A percentile compares a stretch with the other conserved stretches of the same genome.
phyloP scores from a whole-genome alignment of 1,140 invertebrate genomes.

The Adoxophyes honmai region DNA sequence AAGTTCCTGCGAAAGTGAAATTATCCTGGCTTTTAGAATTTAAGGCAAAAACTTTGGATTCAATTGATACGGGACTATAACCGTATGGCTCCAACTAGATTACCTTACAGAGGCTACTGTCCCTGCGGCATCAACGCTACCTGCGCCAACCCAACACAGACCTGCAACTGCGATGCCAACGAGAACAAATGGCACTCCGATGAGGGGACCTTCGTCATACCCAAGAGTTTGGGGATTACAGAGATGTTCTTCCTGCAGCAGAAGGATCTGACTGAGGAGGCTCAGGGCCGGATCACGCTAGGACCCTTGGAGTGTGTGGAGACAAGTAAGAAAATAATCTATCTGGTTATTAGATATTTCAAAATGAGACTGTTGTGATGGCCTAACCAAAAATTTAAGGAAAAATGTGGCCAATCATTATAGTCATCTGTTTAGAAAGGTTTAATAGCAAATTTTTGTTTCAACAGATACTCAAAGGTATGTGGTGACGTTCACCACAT shows the following conservation, averaged over 20 bases:
- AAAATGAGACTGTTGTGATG: too few relatives aligned
- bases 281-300: constrained; percentile 90
- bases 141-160: constrained; percentile 87
- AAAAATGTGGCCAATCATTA: too few relatives aligned
- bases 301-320: constrained; percentile 95
- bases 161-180: constrained; percentile 91
- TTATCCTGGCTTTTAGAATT: too few relatives aligned
- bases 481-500: constrained; percentile 95
- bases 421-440: too few relatives aligned
- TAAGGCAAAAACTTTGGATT: not conserved
- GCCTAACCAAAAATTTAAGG: too few relatives aligned
- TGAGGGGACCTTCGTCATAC: constrained; percentile 89
- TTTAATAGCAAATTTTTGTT: too few relatives aligned
- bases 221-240: constrained; percentile 90
- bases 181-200: constrained; percentile 92
- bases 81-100: too few relatives aligned
- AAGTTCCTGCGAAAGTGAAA: too few relatives aligned
- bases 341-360: constrained; percentile 16
- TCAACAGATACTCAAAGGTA: constrained; percentile 91
- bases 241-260: constrained; percentile 94
- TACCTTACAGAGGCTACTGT: constrained; percentile 79
- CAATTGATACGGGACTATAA: too few relatives aligned
- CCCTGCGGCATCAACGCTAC: constrained; percentile 85
- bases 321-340: constrained; percentile 88
- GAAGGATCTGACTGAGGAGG: constrained; percentile 87